Evolutionary conservation across 2,113 vertebrate genomes (phyloP).

Genomic region (Istiophorus platypterus): DNA sequence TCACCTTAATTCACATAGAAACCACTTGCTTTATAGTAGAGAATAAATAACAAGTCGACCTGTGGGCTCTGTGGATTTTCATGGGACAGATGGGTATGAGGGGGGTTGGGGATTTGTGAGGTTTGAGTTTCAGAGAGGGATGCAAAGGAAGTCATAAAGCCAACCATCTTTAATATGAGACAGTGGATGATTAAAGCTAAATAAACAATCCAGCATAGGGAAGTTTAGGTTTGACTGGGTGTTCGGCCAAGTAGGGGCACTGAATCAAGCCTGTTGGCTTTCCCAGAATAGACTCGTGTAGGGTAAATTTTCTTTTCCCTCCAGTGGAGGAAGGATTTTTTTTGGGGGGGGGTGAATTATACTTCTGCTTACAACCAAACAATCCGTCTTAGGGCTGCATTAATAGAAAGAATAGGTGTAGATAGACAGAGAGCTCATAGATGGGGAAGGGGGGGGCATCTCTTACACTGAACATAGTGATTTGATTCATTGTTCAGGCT

Average conservation of each 20-base stretch:
- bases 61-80: slow-evolving; percentile 33
- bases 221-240: slow-evolving; percentile 13
- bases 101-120: neutral
- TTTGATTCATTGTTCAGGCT: too few relatives aligned
- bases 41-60: slow-evolving; percentile 42
- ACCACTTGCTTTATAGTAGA: slow-evolving; percentile 21
- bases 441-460: too few relatives aligned
- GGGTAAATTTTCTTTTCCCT: too few relatives aligned
- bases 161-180: slow-evolving; percentile 60
- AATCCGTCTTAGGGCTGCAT: too few relatives aligned
- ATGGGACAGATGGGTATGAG: slow-evolving; percentile 2
- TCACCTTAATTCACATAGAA: slow-evolving; percentile 68
- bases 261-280: slow-evolving; percentile 26
- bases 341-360: neutral
- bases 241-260: slow-evolving; percentile 25
- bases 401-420: too few relatives aligned
- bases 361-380: neutral
- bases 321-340: too few relatives aligned
- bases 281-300: neutral
- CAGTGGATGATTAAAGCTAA: slow-evolving; percentile 62
- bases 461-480: too few relatives aligned
- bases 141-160: slow-evolving; percentile 62
- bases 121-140: slow-evolving; percentile 58
- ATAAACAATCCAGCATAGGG: slow-evolving; percentile 32
- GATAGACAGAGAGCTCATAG: too few relatives aligned